Evolutionary conservation across 2,797 vertebrate genomes (phyloP), one percentile per base, ranked within the genome.

Genomic region (Hoplostethus mediterraneus): DNA sequence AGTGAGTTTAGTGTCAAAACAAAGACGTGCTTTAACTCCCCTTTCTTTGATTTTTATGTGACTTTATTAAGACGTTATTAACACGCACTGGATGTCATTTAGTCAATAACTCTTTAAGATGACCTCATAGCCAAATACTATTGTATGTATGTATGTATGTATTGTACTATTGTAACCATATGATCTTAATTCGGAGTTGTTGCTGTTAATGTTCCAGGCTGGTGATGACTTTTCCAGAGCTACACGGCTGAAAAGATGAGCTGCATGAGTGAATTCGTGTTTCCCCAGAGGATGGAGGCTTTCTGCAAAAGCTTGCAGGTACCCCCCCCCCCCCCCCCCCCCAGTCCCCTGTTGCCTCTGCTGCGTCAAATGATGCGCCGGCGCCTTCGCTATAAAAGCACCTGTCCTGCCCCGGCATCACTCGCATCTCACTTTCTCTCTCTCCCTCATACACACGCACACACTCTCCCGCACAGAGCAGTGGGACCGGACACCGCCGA

Each of bases 331-430:
- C 21, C 21, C 21, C 21, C 21, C 21, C 21, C 21, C 21, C 21
- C 21, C 21, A 21, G 54, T 87, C 88, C 63, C 71, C 87, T 75
- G 81, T 54, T 74, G 80, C 78, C 80, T 53, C 21, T 21, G 21
- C 87, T 93, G 92, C 94, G 93, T 94, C 94, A 95, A 65, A 92
- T 94, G 94, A 94, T 87, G 94, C 93, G 77, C 79, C 76, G 31
- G 70, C 79, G 65, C 77, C 67, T 63, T 63, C 71, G 1, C 81
- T 94, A 95, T 95, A 95, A 90, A 93, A 88, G 80, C 73, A 88
- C 86, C 89, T 86, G 92, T 86, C 83, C 79, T 73, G 79, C 81
- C 81, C 84, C 77, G 65, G 67, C 81, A 61, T 85, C 87, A 90
- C 83, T 92, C 81, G 89, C 91, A 92, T 93, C 92, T 92, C 91